These are phyloP conservation scores for Phalangium opilio DNA, from an alignment of 2,888 invertebrate species.

Conservation along the genomic window DNA sequence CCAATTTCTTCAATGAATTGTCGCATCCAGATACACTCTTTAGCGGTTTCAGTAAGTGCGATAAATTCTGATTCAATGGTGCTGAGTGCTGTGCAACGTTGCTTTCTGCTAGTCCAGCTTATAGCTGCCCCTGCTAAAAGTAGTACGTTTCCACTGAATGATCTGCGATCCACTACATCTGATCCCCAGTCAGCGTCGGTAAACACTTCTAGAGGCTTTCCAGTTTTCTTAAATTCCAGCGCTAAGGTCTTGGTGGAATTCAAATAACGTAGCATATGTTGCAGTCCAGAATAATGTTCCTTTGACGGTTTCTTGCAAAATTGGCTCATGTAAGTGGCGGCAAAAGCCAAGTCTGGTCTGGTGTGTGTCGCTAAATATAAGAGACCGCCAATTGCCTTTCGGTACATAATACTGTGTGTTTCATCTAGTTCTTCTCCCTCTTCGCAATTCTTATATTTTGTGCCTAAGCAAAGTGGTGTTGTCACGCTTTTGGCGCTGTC, in stretches of 20 bases:
- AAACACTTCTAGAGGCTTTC: slow-evolving; percentile 17
- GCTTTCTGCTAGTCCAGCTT: slow-evolving; percentile 9
- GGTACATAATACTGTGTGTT: not conserved
- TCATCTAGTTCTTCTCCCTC: too few relatives aligned
- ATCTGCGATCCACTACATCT: slow-evolving; percentile 23
- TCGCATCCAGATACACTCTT: not conserved
- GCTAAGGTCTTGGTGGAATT: slow-evolving; percentile 1
- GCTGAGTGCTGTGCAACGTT: slow-evolving; percentile 8
- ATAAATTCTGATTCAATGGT: slow-evolving; percentile 13
- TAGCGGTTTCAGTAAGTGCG: not conserved
- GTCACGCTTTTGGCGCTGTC: not conserved
- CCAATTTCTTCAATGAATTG: not conserved
- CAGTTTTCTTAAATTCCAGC: slow-evolving; percentile 5
- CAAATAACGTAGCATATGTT: slow-evolving; percentile 9
- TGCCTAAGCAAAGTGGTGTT: not conserved
- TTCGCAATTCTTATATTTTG: too few relatives aligned
- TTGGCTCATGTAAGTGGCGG: slow-evolving; percentile 5
- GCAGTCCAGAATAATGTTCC: slow-evolving; percentile 5
- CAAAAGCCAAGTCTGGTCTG: slow-evolving; percentile 5
- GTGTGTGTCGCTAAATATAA: slow-evolving; percentile 6
- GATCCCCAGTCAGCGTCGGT: slow-evolving; percentile 26
- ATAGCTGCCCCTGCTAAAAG: slow-evolving; percentile 5
- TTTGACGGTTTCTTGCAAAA: slow-evolving; percentile 1
- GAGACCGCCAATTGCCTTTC: slow-evolving; percentile 7
- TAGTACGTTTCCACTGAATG: slow-evolving; percentile 18